phyloP scores from a whole-genome alignment of 2,888 invertebrate genomes.

The Ormyrus pomaceus region DNA sequence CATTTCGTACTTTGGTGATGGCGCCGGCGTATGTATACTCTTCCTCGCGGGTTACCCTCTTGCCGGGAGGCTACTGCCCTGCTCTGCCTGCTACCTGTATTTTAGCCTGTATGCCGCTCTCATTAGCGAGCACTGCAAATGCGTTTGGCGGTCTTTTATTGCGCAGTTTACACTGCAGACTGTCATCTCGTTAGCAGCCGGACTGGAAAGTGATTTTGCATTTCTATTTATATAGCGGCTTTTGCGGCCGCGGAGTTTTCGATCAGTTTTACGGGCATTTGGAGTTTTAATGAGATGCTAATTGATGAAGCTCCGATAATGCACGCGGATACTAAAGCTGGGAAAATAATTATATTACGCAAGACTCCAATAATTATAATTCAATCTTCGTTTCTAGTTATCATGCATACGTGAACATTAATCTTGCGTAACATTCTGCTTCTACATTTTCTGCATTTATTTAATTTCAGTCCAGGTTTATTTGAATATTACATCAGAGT shows the following conservation, averaged over 20 bases:
- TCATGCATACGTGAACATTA: too few species aligned
- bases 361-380: too few species aligned
- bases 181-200: background rate
- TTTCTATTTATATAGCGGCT: too few species aligned
- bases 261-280: background rate
- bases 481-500: too few species aligned
- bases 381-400: too few species aligned
- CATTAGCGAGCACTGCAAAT: conserved; percentile 26
- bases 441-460: too few species aligned
- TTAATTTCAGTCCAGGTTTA: too few species aligned
- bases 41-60: background rate
- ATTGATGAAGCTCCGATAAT: too few species aligned
- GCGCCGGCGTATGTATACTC: background rate
- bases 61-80: background rate
- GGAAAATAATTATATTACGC: too few species aligned
- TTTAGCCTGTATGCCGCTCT: conserved; percentile 23
- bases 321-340: too few species aligned
- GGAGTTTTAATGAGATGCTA: background rate
- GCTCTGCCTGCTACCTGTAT: background rate
- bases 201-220: background rate
- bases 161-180: conserved; percentile 5
- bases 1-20: conserved; percentile 20
- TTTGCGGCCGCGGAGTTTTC: too few species aligned
- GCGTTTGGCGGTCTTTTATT: conserved; percentile 42
- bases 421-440: too few species aligned